Evolutionary conservation across 2,888 invertebrate species (phyloP), one percentile per base, ranked within the genome.

Genomic region (Philhelius pedissequus): DNA sequence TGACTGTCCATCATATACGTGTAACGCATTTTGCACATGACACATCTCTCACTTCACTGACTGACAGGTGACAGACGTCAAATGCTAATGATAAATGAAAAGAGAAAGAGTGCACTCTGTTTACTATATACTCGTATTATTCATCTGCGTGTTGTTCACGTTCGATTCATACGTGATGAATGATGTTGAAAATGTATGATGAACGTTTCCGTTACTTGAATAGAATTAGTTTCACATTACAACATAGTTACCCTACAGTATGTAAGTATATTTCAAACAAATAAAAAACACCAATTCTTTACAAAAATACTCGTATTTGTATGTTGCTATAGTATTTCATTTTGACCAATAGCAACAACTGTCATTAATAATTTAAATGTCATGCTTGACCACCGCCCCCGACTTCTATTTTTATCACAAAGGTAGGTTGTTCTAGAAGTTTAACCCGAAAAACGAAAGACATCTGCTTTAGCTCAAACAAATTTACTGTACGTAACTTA

Each of bases 371-470:
- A 69, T 69, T 56, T 69, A 35, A 56, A 50, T 22, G 69, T 64
- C 69, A 74, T 43, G 82, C 78, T 73, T 78, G 82, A 73, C 82
- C 74, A 78, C 68, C n/a, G n/a, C 69, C 73, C 50, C 56, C 9
- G 30, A 22, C 35, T 30, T 50, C 20, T 52, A 30, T 35, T 25
- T 25, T 30, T 50, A 40, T 25, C 7, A 8, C 9, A 54, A 74
- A 74, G 69, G 74, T 69, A 74, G 69, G 74, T 69, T 43, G 64
- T 56, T 54, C 15, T 18, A 71, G 40, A 45, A 45, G 38, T 60
- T 71, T 20, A 9, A 71, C 50, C n/a, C n/a, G 38, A 43, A 40
- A 4, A 15, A 8, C 18, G n/a, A 13, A 32, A n/a, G n/a, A 68
- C 73, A 73, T 71, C 58, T 77, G 60, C 18, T 45, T 30, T 30